phyloP scores from a whole-genome alignment of 2,113 vertebrate species.

The Corythoichthys intestinalis region DNA sequence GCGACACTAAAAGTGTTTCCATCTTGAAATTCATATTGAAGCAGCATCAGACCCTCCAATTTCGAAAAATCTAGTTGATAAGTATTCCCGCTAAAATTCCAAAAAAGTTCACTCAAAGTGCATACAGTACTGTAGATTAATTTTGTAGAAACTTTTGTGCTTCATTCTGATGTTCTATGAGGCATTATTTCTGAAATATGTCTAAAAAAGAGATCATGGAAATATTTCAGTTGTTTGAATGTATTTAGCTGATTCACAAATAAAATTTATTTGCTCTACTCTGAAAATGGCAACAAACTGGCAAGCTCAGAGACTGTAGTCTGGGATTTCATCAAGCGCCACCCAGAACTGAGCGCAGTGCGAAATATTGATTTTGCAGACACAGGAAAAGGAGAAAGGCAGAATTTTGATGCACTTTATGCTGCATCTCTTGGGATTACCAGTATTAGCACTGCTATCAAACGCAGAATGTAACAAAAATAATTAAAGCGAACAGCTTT shows the following conservation, averaged over 20 bases:
- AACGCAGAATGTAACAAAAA: constrained; percentile 3
- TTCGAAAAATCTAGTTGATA: too few relatives aligned
- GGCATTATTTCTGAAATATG: not conserved
- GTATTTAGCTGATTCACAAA: not conserved
- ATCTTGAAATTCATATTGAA: too few relatives aligned
- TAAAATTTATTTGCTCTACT: not conserved
- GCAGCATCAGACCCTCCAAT: too few relatives aligned
- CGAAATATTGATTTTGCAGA: constrained; percentile 20
- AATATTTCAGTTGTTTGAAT: not conserved
- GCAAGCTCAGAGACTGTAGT: not conserved
- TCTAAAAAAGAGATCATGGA: not conserved
- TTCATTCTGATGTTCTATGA: not conserved
- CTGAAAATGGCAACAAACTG: constrained; percentile 3
- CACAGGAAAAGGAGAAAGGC: constrained; percentile 13
- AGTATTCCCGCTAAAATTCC: too few relatives aligned
- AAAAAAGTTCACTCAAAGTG: too few relatives aligned
- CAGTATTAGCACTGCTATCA: constrained; percentile 8
- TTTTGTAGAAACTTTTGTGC: too few relatives aligned
- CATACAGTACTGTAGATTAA: too few relatives aligned
- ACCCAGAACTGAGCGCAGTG: constrained; percentile 9
- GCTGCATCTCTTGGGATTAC: constrained; percentile 2
- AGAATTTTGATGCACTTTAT: constrained; percentile 13
- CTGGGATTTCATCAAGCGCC: constrained; percentile 18
- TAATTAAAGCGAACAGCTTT: not conserved
- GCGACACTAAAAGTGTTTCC: too few relatives aligned